These are phyloP conservation scores for Halocaridina rubra DNA, from an alignment of 2,888 invertebrate species.

Conservation along the genomic window DNA sequence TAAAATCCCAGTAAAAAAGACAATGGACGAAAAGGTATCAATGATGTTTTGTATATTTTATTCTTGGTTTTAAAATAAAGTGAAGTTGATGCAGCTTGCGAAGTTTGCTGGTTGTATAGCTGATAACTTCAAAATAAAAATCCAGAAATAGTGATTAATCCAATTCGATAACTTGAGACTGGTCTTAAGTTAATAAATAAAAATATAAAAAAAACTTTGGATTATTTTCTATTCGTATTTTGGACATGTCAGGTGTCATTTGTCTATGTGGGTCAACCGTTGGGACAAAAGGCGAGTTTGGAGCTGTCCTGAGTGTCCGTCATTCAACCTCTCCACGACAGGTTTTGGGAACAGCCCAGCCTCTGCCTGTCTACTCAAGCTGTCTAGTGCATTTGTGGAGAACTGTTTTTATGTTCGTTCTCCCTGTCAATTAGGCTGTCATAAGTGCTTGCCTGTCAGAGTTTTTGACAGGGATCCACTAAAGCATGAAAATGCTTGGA, in stretches of 20 bases:
- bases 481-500: too few relatives aligned
- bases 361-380: neutral
- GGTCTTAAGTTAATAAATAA: too few relatives aligned
- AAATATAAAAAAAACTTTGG: too few relatives aligned
- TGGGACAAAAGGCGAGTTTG: neutral
- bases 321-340: neutral
- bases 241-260: neutral
- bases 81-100: too few relatives aligned
- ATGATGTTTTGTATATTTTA: too few relatives aligned
- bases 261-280: neutral
- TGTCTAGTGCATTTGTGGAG: neutral
- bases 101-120: too few relatives aligned
- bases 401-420: neutral
- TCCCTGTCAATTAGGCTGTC: neutral
- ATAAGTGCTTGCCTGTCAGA: neutral
- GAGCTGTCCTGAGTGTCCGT: neutral
- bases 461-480: neutral
- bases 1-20: too few relatives aligned
- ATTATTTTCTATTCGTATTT: neutral
- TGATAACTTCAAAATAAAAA: too few relatives aligned
- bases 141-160: too few relatives aligned
- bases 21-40: too few relatives aligned
- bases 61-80: too few relatives aligned
- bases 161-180: too few relatives aligned
- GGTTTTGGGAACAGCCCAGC: neutral